Evolutionary conservation across 1,140 invertebrate species (phyloP).

Genomic region (Bombus cullumanus): DNA sequence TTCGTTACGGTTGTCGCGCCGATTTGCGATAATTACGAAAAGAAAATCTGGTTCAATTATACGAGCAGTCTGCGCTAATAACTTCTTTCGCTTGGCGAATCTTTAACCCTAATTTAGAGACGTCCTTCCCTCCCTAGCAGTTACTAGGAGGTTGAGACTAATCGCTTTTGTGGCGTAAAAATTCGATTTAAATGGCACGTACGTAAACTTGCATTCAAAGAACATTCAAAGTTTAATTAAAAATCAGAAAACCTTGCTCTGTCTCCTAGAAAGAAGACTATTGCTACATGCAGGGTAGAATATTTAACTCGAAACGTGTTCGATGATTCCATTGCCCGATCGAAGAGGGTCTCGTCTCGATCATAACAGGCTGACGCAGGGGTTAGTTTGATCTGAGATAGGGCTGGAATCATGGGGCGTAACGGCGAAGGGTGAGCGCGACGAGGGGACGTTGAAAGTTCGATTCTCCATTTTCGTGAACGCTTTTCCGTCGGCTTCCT

Average conservation of each 20-base stretch:
- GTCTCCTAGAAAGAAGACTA: background rate
- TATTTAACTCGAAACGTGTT: background rate
- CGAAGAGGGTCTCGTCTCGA: slow-evolving; percentile 35
- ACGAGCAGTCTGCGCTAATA: too few species aligned
- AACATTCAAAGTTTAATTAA: background rate
- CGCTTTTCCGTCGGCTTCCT: background rate
- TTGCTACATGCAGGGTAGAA: background rate
- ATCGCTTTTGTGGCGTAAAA: too few species aligned
- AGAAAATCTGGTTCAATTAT: slow-evolving; percentile 36
- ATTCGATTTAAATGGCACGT: background rate
- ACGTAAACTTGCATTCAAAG: background rate
- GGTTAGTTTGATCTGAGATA: slow-evolving; percentile 45
- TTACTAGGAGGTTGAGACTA: background rate
- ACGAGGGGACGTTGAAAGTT: slow-evolving; percentile 60
- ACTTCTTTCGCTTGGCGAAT: background rate
- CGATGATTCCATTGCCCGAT: slow-evolving; percentile 7
- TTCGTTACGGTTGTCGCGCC: slow-evolving; percentile 29
- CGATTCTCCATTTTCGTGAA: slow-evolving; percentile 28
- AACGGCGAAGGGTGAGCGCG: slow-evolving; percentile 39
- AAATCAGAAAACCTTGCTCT: background rate
- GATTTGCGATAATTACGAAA: slow-evolving; percentile 49
- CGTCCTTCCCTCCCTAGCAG: too few species aligned
- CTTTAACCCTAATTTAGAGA: background rate
- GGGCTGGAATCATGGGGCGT: slow-evolving; percentile 40
- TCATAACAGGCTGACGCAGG: slow-evolving; percentile 29